Evolutionary conservation across 2,113 vertebrate genomes (phyloP).

Genomic region (Lates calcarifer): DNA sequence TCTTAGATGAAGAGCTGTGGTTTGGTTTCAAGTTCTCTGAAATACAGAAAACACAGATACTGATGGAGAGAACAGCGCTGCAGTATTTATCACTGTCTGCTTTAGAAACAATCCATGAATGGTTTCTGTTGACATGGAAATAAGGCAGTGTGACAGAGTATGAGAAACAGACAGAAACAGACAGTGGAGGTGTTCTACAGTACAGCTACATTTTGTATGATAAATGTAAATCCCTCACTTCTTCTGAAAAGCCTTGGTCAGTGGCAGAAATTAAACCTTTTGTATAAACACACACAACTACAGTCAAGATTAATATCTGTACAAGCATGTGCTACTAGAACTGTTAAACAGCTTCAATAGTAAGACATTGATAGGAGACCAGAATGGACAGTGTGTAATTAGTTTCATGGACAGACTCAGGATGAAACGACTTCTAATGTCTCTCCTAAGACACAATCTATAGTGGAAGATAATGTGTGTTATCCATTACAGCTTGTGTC

Average conservation of each 20-base stretch:
- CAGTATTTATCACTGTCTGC: conserved; percentile 7
- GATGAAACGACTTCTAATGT: conserved; percentile 22
- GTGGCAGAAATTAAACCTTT: background rate
- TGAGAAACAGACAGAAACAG: background rate
- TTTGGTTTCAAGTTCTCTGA: conserved; percentile 10
- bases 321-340: background rate
- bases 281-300: background rate
- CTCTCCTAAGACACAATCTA: conserved; percentile 17
- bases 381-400: background rate
- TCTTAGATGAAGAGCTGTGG: conserved; percentile 26
- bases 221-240: background rate
- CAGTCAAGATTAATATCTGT: background rate
- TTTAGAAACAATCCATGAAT: conserved; percentile 22
- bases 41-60: background rate
- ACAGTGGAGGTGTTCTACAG: background rate
- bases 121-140: background rate
- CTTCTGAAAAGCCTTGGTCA: background rate
- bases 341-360: background rate
- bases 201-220: background rate
- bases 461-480: conserved; percentile 12
- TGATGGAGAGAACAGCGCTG: conserved; percentile 9
- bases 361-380: background rate
- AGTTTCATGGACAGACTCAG: conserved; percentile 1
- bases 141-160: background rate
- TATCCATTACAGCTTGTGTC: conserved; percentile 9